Base-by-base conservation (phyloP, 2,113 vertebrate genomes). In the Amphiprion percula region DNA sequence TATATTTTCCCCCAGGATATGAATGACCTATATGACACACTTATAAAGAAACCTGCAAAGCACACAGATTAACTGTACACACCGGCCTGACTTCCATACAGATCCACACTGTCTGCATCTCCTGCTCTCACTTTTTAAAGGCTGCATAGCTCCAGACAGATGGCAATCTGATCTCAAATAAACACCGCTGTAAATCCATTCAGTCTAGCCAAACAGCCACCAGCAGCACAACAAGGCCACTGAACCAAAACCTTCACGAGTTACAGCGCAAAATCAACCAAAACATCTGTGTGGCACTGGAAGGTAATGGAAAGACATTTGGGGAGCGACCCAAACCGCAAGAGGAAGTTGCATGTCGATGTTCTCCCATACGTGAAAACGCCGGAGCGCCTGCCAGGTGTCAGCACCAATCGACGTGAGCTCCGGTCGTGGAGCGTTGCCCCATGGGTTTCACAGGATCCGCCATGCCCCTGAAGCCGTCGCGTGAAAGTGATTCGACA, bases 321-420 rank as follows among this genome's bases (percentile, higher is more conserved):
- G 81, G 83, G 67, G 68, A 71, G 72, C 26, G 23, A 19, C 50
- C 82, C 69, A 86, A 88, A 91, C 90, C 87, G 52, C 92, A 85
- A 74, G 37, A 82, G 90, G 91, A 92, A 91, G 92, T 89, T 83
- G 76, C 76, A 77, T 87, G 87, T 90, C 84, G 37, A 79, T 87
- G 86, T 83, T 90, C 90, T 88, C 75, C 84, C 82, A 86, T 81
- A 91, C 79, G 74, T 92, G 88, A 92, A 91, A 87, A 91, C n/a
- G 73, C 82, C 15, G 24, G 37, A 80, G 50, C 55, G 68, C 74
- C 82, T 92, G 90, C 84, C 88, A 90, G 84, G 87, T 91, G 92
- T 93, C 92, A 90, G 39, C 83, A 86, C 77, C 91, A 92, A 93
- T 92, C 54, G 47, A 50, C 0, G 39, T 82, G 55, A 79, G 61